These are phyloP conservation scores for Dendroctonus ponderosae DNA, from an alignment of 1,140 invertebrate genomes.

Conservation along the genomic window DNA sequence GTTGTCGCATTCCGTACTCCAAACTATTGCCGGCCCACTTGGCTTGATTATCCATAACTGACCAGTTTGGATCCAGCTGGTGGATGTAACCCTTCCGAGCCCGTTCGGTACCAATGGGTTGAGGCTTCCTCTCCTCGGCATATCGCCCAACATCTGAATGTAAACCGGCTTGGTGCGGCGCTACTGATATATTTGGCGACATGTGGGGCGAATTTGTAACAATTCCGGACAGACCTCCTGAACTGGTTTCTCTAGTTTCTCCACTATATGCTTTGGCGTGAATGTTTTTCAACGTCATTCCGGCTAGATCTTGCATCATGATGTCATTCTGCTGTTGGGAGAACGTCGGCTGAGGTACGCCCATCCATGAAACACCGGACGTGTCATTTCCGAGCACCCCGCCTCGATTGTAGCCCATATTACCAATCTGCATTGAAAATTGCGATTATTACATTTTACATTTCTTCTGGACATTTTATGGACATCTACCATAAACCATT, in stretches of 20 bases:
- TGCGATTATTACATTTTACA: neutral
- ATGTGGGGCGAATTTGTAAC: constrained; percentile 59
- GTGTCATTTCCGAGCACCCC: constrained; percentile 2
- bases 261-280: constrained; percentile 53
- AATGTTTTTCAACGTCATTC: constrained; percentile 52
- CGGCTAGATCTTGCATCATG: constrained; percentile 45
- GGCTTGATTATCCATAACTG: constrained; percentile 56
- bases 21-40: constrained; percentile 44
- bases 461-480: neutral
- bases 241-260: constrained; percentile 55
- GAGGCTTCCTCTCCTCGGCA: constrained; percentile 65
- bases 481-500: too few species aligned
- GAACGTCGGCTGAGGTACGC: constrained; percentile 41
- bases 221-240: constrained; percentile 40
- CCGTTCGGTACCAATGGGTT: constrained; percentile 75
- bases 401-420: constrained; percentile 6
- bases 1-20: constrained; percentile 43
- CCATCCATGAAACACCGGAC: constrained; percentile 39
- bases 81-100: constrained; percentile 60
- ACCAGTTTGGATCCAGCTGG: constrained; percentile 58
- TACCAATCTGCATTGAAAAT: constrained; percentile 3
- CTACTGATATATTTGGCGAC: constrained; percentile 56
- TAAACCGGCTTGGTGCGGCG: constrained; percentile 42
- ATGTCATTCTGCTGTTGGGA: constrained; percentile 39
- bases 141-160: constrained; percentile 42